Evolutionary conservation across 2,888 invertebrate genomes (phyloP), one percentile per base, ranked within the genome.

Genomic region (Dexiosoma caninum): DNA sequence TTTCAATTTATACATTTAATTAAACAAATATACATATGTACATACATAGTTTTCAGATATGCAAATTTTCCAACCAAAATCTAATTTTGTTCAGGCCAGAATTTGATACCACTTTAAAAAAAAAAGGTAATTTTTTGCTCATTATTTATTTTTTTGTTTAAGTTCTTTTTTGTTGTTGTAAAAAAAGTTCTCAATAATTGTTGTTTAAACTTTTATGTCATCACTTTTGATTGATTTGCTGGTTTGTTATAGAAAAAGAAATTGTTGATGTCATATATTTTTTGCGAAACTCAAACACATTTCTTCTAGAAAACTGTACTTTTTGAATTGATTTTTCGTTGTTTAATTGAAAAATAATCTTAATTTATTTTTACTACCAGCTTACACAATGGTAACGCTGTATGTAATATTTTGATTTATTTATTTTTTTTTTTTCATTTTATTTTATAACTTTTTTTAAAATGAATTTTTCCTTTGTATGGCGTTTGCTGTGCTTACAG

Each of bases 401-500:
- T 59, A 12, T 44, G 3, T 6, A 27, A 27, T 27, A 27, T 27
- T 27, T 27, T 27, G 6, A 42, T 16, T 74, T 32, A n/a, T 7
- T 23, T 42, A 12, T 16, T 32, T 69, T 67, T 23, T 40, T 32
- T 51, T 51, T 49, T n/a, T 55, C n/a, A n/a, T n/a, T n/a, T n/a
- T n/a, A n/a, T n/a, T n/a, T n/a, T n/a, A n/a, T n/a, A n/a, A n/a
- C n/a, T n/a, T n/a, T n/a, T 27, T 27, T 27, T 27, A 27, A 27
- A 27, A 27, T 27, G 2, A 5, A 32, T 57, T 9, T 64, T 32
- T 53, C n/a, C 62, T 49, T 14, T 66, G n/a, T 30, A 49, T 14
- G 60, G 75, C 79, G 77, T 75, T 79, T 75, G 78, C 76, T 76
- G 71, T 87, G 87, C 85, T 85, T 79, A 77, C 87, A 78, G 84